Conservation (phyloP, 2,888 invertebrate species). For the Rugalucina vietnamica region DNA sequence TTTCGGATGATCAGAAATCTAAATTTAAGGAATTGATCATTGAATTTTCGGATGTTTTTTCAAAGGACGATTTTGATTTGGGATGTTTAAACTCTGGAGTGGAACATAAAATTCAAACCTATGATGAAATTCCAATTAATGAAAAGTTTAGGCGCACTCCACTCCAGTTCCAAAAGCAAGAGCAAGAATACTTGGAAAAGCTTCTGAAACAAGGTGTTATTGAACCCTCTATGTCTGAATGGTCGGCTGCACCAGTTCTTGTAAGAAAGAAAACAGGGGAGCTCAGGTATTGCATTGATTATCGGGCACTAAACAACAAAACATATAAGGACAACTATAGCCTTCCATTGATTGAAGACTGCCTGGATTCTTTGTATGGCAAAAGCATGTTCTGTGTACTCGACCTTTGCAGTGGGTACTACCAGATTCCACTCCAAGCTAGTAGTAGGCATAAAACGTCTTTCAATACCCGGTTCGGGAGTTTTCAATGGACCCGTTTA, state of each 20-base stretch:
- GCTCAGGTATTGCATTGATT: constrained; percentile 7
- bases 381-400: neutral
- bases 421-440: constrained; percentile 21
- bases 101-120: neutral
- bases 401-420: constrained; percentile 1
- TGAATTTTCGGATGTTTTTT: neutral
- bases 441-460: constrained; percentile 43
- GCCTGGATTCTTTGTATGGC: constrained; percentile 1
- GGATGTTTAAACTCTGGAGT: neutral
- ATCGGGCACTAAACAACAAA: neutral
- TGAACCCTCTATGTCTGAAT: neutral
- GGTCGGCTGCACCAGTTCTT: constrained; percentile 8
- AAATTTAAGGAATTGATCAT: neutral
- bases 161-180: neutral
- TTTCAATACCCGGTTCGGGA: constrained; percentile 43
- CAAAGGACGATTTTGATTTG: neutral
- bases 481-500: constrained; percentile 46
- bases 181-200: neutral
- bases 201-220: neutral
- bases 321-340: constrained; percentile 1
- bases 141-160: constrained; percentile 1
- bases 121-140: neutral
- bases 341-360: constrained; percentile 17
- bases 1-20: neutral
- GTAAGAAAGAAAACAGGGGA: neutral